Evolutionary conservation across 1,140 invertebrate genomes (phyloP).

Genomic region (Drosophila suzukii): DNA sequence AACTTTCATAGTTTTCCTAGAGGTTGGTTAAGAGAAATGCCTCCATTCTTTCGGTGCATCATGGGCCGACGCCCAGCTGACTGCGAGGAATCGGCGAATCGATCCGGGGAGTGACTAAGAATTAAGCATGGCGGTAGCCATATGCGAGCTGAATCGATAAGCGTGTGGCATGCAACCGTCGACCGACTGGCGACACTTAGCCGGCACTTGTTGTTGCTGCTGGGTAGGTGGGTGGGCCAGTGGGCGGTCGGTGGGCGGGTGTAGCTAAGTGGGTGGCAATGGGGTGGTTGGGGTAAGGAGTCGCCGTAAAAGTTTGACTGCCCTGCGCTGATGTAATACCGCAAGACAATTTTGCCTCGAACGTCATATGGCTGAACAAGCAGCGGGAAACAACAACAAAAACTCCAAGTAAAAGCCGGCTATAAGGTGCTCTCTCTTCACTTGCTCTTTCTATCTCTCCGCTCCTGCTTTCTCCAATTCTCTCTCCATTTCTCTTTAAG

Average conservation of each 20-base stretch:
- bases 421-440: constrained; percentile 17
- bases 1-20: too few species aligned
- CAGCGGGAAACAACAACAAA: constrained; percentile 45
- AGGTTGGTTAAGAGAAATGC: background rate
- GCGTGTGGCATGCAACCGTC: constrained; percentile 49
- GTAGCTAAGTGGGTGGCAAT: background rate
- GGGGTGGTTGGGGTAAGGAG: constrained; percentile 42
- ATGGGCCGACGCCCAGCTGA: constrained; percentile 51
- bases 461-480: background rate
- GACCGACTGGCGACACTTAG: constrained; percentile 58
- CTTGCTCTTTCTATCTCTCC: constrained; percentile 1
- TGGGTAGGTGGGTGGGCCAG: constrained; percentile 6
- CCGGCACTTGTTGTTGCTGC: constrained; percentile 56
- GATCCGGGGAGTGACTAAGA: constrained; percentile 58
- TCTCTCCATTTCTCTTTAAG: constrained; percentile 1
- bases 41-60: background rate
- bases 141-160: constrained; percentile 55
- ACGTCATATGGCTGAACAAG: constrained; percentile 67
- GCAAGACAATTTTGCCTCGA: constrained; percentile 71
- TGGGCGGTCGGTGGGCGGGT: constrained; percentile 5
- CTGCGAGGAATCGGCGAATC: constrained; percentile 8
- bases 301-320: constrained; percentile 68
- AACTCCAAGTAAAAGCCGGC: constrained; percentile 62
- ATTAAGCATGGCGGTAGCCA: constrained; percentile 20
- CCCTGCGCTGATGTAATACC: constrained; percentile 79